phyloP scores from a whole-genome alignment of 1,140 invertebrate genomes.

The Drosophila auraria region DNA sequence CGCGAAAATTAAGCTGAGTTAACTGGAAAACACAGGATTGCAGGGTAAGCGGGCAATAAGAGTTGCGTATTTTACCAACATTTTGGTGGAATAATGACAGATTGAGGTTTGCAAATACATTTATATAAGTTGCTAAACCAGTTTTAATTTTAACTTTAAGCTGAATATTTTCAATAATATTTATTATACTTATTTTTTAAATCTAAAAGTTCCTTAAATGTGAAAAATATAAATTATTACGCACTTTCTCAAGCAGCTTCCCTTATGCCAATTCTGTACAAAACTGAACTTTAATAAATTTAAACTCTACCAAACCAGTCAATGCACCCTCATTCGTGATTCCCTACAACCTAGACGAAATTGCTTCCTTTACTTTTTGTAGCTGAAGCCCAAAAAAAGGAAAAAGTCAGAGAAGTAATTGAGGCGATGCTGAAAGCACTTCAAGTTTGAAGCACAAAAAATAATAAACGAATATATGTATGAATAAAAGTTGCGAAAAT shows the following conservation, averaged over 20 bases:
- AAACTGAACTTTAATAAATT: background rate
- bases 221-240: no score
- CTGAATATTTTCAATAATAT: no score
- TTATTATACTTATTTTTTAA: no score
- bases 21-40: background rate
- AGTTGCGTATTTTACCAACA: background rate
- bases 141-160: no score
- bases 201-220: no score
- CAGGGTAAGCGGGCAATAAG: background rate
- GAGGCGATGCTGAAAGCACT: slow-evolving; percentile 24
- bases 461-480: slow-evolving; percentile 22
- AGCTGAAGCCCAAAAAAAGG: background rate
- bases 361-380: slow-evolving; percentile 7
- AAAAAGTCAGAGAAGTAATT: slow-evolving; percentile 11
- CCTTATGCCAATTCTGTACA: no score
- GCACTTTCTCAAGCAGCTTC: no score
- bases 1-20: slow-evolving; percentile 1
- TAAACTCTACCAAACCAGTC: background rate
- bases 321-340: background rate
- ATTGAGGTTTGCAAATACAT: no score
- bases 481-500: slow-evolving; percentile 25
- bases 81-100: no score
- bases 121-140: no score
- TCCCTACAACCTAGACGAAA: slow-evolving; percentile 4
- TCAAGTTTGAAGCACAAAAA: slow-evolving; percentile 10